phyloP scores from a whole-genome alignment of 2,113 vertebrate species.

The Alethe castanea region DNA sequence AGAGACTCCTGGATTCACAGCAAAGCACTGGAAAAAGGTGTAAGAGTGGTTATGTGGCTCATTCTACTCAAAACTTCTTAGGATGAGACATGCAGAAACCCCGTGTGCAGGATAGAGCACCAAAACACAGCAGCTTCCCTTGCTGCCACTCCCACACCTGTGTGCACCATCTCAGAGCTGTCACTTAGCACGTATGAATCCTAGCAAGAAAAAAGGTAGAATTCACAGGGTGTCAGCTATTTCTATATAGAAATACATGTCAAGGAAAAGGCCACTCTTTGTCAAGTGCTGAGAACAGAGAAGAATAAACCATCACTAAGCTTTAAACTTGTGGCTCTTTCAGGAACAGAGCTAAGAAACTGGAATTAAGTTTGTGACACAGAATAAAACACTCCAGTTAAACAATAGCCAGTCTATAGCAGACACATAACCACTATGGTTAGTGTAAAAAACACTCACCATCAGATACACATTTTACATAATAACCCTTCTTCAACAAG shows the following conservation, averaged over 20 bases:
- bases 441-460: background rate
- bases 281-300: background rate
- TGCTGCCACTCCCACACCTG: background rate
- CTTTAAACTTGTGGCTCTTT: background rate
- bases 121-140: background rate
- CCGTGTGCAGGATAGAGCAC: accelerated
- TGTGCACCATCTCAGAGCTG: background rate
- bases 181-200: accelerated
- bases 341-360: background rate
- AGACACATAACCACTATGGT: background rate
- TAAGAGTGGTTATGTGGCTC: background rate
- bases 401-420: background rate
- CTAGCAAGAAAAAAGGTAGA: background rate
- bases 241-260: background rate
- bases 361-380: background rate
- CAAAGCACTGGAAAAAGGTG: background rate
- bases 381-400: background rate
- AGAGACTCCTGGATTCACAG: background rate
- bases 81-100: background rate
- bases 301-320: background rate
- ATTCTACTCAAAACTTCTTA: background rate
- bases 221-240: background rate
- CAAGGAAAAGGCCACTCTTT: constrained; percentile 19
- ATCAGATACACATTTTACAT: constrained; percentile 28
- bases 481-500: constrained; percentile 35